Conservation (phyloP, 2,113 vertebrate species). For the Silurus asotus region DNA sequence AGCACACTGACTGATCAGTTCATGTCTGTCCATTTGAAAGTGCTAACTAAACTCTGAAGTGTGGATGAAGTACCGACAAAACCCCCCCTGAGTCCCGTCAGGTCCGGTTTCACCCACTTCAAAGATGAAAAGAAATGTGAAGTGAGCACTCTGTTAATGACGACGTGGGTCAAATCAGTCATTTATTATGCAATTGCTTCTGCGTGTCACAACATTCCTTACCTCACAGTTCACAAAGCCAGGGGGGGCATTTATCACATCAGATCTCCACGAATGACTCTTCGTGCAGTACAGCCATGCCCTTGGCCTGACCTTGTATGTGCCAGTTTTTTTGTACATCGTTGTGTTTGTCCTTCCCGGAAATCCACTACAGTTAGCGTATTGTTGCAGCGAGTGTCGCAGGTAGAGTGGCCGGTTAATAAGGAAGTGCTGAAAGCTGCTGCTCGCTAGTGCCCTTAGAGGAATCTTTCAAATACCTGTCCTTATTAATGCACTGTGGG, state of each 20-base stretch:
- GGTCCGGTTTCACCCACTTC: slow-evolving; percentile 42
- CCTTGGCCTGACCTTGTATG: slow-evolving; percentile 49
- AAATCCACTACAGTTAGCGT: slow-evolving; percentile 43
- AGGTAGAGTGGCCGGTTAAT: slow-evolving; percentile 62
- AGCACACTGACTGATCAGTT: slow-evolving; percentile 41
- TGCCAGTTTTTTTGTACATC: slow-evolving; percentile 27
- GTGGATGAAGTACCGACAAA: slow-evolving; percentile 22
- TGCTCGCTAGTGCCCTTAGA: slow-evolving; percentile 63
- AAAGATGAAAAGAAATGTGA: slow-evolving; percentile 40
- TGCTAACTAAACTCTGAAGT: slow-evolving; percentile 22
- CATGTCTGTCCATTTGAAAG: slow-evolving; percentile 28
- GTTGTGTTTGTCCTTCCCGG: slow-evolving; percentile 53
- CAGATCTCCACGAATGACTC: not conserved
- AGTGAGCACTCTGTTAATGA: slow-evolving; percentile 23
- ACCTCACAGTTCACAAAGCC: slow-evolving; percentile 9
- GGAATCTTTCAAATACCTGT: slow-evolving; percentile 62
- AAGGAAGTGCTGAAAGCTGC: slow-evolving; percentile 71
- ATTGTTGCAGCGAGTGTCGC: slow-evolving; percentile 38
- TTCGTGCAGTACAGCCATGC: not conserved
- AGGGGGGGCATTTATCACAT: slow-evolving; percentile 8
- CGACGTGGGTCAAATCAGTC: slow-evolving; percentile 30
- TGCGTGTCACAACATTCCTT: slow-evolving; percentile 50
- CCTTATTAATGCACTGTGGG: slow-evolving; percentile 56
- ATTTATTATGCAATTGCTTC: slow-evolving; percentile 41
- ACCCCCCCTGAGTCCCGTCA: slow-evolving; percentile 18